Conservation (phyloP, 2,113 vertebrate species). For the Gymnobelideus leadbeateri region DNA sequence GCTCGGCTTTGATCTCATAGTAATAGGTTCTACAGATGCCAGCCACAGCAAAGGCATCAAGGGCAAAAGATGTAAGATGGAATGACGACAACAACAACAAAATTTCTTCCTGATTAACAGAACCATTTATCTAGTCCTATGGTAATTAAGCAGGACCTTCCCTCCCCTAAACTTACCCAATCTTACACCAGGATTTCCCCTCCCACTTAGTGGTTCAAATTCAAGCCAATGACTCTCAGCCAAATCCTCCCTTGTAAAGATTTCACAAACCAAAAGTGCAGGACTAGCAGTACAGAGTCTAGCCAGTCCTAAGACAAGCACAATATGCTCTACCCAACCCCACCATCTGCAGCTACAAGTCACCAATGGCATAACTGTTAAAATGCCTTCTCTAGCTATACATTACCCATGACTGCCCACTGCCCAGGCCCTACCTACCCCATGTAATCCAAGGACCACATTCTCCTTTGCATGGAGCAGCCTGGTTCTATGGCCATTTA, state of each 20-base stretch:
- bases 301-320: not conserved
- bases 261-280: not conserved
- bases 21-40: not conserved
- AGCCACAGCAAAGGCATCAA: not conserved
- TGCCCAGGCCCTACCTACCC: not conserved
- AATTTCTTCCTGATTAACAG: not conserved
- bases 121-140: not conserved
- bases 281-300: not conserved
- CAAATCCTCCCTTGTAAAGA: not conserved
- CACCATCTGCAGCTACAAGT: not conserved
- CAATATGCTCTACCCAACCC: not conserved
- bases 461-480: not conserved
- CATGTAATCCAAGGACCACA: not conserved
- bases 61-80: not conserved
- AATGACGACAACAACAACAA: not conserved
- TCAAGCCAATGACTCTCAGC: not conserved
- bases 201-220: not conserved
- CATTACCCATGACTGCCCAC: not conserved
- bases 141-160: not conserved
- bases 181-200: not conserved
- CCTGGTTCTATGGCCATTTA: fast-evolving
- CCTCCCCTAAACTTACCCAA: not conserved
- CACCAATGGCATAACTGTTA: not conserved
- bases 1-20: slow-evolving; percentile 1
- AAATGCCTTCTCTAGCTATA: not conserved